Conservation (phyloP, 2,888 invertebrate species). For the Lumbricus terrestris region DNA sequence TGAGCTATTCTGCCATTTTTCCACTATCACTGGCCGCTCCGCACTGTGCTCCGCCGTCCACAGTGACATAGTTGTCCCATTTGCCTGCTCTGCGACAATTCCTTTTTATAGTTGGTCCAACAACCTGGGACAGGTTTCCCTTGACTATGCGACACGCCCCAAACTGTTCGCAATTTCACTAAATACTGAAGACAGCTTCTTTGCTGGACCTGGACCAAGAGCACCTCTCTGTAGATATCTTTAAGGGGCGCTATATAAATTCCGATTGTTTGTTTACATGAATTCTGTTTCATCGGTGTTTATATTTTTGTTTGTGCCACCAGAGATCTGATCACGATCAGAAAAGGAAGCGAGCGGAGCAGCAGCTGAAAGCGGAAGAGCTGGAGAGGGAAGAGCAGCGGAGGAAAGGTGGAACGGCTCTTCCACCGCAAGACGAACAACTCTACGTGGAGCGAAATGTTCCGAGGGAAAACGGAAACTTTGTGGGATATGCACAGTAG, state of each 20-base stretch:
- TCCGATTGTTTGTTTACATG: not conserved
- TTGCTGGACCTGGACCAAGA: too few relatives aligned
- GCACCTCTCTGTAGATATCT: not conserved
- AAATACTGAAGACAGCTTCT: too few relatives aligned
- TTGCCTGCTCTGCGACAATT: too few relatives aligned
- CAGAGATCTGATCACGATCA: slow-evolving; percentile 56
- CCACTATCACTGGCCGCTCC: too few relatives aligned
- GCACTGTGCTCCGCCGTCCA: too few relatives aligned
- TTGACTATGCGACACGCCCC: too few relatives aligned
- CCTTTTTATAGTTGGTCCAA: too few relatives aligned
- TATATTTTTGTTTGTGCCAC: slow-evolving; percentile 52
- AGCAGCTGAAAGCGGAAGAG: slow-evolving; percentile 34
- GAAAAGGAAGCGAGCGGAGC: slow-evolving; percentile 53
- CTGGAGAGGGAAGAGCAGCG: not conserved
- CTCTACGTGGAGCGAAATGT: not conserved
- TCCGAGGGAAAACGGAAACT: not conserved
- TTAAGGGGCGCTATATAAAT: not conserved
- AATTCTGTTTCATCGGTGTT: not conserved
- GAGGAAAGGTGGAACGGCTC: not conserved
- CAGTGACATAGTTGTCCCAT: too few relatives aligned
- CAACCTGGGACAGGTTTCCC: too few relatives aligned
- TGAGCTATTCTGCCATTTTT: too few relatives aligned
- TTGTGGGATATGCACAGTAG: not conserved
- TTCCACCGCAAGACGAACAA: not conserved
- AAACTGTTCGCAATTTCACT: too few relatives aligned